Base-by-base conservation (phyloP, 2,888 invertebrate genomes). In the Ditula angustiorana region DNA sequence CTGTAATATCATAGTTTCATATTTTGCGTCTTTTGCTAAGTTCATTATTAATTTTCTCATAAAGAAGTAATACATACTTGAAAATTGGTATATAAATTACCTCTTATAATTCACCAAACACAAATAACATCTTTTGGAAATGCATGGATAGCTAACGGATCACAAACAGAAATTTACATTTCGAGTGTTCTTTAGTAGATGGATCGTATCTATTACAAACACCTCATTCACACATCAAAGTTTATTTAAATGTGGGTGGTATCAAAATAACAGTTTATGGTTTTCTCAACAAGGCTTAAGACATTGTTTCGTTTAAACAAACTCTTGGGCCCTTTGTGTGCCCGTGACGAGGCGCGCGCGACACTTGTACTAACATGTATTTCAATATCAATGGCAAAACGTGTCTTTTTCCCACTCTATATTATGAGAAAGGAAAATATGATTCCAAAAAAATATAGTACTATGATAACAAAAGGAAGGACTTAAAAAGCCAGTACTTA, bases 221-320 rank as follows among this genome's bases (percentile, higher is more conserved):
- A 80, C 71, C 74, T 77, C 74, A 76, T 81, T 76, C 72, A 77
- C 75, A 88, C 84, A 86, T 89, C 90, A 89, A 89, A 88, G 81
- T 69, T 79, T 77, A 82, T 86, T 86, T 86, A 85, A 86, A 88
- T 83, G 82, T 77, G 77, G 74, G 71, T 77, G 75, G 78, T 76
- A 79, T 76, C 76, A 81, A 79, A 85, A 87, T 79, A 84, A 84
- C 83, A 78, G 65, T 72, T 74, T 65, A 73, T 55, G 71, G 74
- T 72, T 69, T 69, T 75, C 74, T 71, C 62, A 67, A 28, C 64
- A 33, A 26, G 24, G 58, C 52, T 52, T 52, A 35, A 78, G 74
- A 76, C 74, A 74, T 71, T 75, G 75, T 77, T 74, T 74, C 69
- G 71, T 67, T 71, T 78, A 76, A 79, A 79, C 79, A 81, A 82